A percentile compares a stretch with the other conserved stretches of the same genome.
phyloP scores from a whole-genome alignment of 2,113 vertebrate species.

The Pseudorhombus dupliciocellatus region DNA sequence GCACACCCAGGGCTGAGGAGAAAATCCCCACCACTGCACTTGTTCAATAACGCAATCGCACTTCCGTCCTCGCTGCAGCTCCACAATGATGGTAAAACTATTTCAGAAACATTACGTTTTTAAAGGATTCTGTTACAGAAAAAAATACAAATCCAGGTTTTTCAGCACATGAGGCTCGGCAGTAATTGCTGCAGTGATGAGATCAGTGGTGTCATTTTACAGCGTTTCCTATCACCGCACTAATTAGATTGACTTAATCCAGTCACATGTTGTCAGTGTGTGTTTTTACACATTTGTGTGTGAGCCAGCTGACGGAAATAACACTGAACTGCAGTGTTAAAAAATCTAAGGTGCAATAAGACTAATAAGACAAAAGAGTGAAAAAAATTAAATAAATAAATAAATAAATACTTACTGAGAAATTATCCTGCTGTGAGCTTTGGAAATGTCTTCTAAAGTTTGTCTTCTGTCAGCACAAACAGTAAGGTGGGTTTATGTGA shows the following conservation, averaged over 20 bases:
- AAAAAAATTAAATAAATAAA: slow-evolving; percentile 8
- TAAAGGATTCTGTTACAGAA: neutral
- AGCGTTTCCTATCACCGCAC: slow-evolving; percentile 35
- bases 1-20: slow-evolving; percentile 80
- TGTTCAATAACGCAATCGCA: slow-evolving; percentile 65
- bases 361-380: slow-evolving; percentile 5
- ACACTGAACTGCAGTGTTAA: slow-evolving; percentile 14
- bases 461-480: slow-evolving; percentile 27
- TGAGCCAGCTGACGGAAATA: slow-evolving; percentile 14
- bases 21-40: slow-evolving; percentile 71
- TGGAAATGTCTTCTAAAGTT: slow-evolving; percentile 38
- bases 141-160: slow-evolving; percentile 6
- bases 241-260: slow-evolving; percentile 57
- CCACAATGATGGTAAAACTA: slow-evolving; percentile 13
- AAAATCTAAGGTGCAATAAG: slow-evolving; percentile 31
- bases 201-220: slow-evolving; percentile 69
- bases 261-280: slow-evolving; percentile 39
- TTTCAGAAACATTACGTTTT: neutral
- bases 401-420: slow-evolving; percentile 62
- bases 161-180: slow-evolving; percentile 15
- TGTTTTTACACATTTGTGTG: slow-evolving; percentile 1
- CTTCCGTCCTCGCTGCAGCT: slow-evolving; percentile 22
- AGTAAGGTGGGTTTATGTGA: slow-evolving; percentile 27
- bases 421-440: slow-evolving; percentile 47
- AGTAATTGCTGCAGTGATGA: slow-evolving; percentile 60